These are phyloP conservation scores for Habroteleia sp. DNA, from an alignment of 2,888 invertebrate genomes.

Conservation along the genomic window DNA sequence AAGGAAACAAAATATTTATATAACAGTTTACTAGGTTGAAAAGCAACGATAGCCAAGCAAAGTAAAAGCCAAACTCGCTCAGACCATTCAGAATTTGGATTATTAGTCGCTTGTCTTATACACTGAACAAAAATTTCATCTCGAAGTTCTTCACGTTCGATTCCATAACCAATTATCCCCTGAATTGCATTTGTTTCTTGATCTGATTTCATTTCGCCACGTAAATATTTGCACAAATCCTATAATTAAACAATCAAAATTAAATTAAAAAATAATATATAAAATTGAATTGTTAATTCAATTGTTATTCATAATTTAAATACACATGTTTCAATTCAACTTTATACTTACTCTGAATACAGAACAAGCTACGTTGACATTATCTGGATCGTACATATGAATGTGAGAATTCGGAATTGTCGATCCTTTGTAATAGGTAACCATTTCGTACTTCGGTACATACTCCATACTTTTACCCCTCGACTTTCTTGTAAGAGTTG, in stretches of 20 bases:
- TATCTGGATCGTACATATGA: constrained; percentile 97
- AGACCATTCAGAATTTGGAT: constrained; percentile 91
- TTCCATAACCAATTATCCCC: constrained; percentile 91
- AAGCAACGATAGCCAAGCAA: constrained; percentile 94
- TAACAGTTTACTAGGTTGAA: constrained; percentile 92
- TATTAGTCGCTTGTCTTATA: constrained; percentile 93
- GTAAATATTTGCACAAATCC: constrained; percentile 94
- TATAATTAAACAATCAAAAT: constrained; percentile 80
- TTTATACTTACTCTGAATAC: constrained; percentile 90
- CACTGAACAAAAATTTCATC: constrained; percentile 96
- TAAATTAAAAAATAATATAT: no score
- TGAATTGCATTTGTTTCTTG: constrained; percentile 92
- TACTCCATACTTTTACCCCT: constrained; percentile 87
- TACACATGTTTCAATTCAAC: neutral
- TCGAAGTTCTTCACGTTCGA: constrained; percentile 94
- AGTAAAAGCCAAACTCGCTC: constrained; percentile 94
- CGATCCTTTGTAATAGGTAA: constrained; percentile 92
- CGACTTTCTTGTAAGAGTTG: constrained; percentile 89
- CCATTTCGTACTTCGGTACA: constrained; percentile 95
- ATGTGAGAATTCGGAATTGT: constrained; percentile 96
- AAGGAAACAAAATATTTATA: constrained; percentile 91
- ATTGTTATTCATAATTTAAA: no score
- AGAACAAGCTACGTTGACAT: constrained; percentile 92
- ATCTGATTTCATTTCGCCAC: constrained; percentile 92
- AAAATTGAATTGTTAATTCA: no score